Percentiles rank a stretch among this genome's conserved stretches.
These are phyloP conservation scores for Platyrinchus mystaceus DNA, from an alignment of 2,797 vertebrate genomes.

Conservation along the genomic window DNA sequence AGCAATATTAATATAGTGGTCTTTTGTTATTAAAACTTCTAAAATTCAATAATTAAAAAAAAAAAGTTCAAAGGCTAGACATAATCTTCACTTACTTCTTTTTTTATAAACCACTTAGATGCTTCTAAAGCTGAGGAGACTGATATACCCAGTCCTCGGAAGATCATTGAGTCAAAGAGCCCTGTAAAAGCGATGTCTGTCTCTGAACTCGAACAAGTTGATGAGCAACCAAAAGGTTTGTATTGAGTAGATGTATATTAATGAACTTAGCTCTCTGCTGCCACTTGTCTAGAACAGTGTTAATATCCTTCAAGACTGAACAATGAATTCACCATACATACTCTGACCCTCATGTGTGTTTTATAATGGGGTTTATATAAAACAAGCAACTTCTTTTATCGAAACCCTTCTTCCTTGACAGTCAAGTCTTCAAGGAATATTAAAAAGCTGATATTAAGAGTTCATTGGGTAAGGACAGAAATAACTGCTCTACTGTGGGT, in stretches of 20 bases:
- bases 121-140: constrained; percentile 46
- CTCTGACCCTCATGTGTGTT: not conserved
- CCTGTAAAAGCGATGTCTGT: constrained; percentile 30
- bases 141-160: constrained; percentile 76
- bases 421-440: not conserved
- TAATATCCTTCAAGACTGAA: not conserved
- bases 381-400: not conserved
- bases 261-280: not conserved
- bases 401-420: not conserved
- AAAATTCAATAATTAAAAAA: not conserved
- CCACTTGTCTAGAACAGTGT: not conserved
- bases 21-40: not conserved
- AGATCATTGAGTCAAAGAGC: constrained; percentile 34
- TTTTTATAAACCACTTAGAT: constrained; percentile 31
- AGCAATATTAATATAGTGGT: not conserved
- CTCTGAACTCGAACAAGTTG: constrained; percentile 29
- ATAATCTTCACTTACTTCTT: not conserved
- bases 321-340: not conserved
- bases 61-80: not conserved
- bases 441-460: not conserved
- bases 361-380: not conserved
- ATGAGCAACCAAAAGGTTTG: constrained; percentile 66
- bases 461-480: not conserved
- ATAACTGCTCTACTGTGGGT: not conserved
- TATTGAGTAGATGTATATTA: not conserved